Base-by-base conservation (phyloP, 2,797 vertebrate genomes). In the Channa striata region DNA sequence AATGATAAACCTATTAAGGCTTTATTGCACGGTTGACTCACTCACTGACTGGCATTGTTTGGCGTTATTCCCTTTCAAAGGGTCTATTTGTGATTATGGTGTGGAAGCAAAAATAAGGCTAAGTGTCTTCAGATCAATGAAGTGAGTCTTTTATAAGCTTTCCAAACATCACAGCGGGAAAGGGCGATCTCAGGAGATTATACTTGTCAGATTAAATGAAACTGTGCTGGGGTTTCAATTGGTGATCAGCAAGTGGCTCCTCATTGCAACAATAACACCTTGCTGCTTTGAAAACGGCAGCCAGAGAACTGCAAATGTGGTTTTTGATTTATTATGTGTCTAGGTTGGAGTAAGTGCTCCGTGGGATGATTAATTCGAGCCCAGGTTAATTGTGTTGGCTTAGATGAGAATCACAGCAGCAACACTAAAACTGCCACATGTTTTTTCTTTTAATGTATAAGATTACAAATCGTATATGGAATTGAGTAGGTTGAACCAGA, bases 161-260 rank as follows among this genome's bases (percentile, higher is more conserved):
- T 77, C 70, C 78, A 81, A 86, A 86, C 80, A 64, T 86, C 72
- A 46, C 86, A 68, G 80, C 5, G 34, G 74, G 78, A 75, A 82
- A 83, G 78, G 80, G 44, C 74, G 72, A 81, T 89, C 81, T 86
- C 50, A 57, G 52, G 72, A 88, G 74, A 90, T 91, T 86, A 86
- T 68, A 57, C 76, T 58, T 67, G 87, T 84, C 82, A 82, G 87
- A 84, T 84, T 87, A 87, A 88, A 89, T 88, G 61, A 82, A 78
- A 78, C 52, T 25, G 44, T 33, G 51, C n/a, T 54, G 69, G 47
- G 59, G 43, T 67, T 90, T 82, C 54, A 80, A 64, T 82, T 56
- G 81, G 42, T 3, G 19, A 79, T 50, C 72, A 39, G 69, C 62
- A 6, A 68, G 71, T 36, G 48, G 43, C 40, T 53, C 53, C 44